phyloP scores from a whole-genome alignment of 2,797 vertebrate species.

The Emys orbicularis region DNA sequence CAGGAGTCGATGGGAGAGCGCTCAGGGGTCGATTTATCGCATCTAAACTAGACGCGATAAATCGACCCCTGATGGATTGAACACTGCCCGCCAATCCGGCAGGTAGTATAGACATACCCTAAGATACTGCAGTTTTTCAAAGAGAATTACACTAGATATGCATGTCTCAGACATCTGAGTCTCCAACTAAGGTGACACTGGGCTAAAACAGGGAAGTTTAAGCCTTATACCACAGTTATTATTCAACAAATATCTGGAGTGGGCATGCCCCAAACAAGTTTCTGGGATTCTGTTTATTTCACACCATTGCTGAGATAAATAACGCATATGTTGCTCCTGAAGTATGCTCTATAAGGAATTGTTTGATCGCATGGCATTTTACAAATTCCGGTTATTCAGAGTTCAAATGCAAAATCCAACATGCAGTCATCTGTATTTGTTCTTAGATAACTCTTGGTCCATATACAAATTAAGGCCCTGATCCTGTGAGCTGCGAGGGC shows the following conservation, averaged over 20 bases:
- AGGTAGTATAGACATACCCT: neutral
- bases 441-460: neutral
- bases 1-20: too few relatives aligned
- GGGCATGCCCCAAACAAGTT: rapidly evolving
- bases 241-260: neutral
- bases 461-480: neutral
- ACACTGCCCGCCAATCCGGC: too few relatives aligned
- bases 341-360: neutral
- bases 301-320: neutral
- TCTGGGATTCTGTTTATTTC: neutral
- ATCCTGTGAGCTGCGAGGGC: neutral
- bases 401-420: neutral
- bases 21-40: too few relatives aligned
- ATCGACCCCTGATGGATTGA: too few relatives aligned
- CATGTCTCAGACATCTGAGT: neutral
- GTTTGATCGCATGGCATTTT: neutral
- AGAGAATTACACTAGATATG: neutral
- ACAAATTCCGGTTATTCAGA: neutral
- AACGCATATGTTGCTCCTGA: neutral
- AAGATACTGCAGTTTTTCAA: neutral
- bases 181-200: neutral
- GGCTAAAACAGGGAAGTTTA: neutral
- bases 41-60: too few relatives aligned
- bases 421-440: neutral
- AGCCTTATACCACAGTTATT: neutral